Conservation (phyloP, 35 echinoderm and acorn worm species). For the Heliocidaris tuberculata region DNA sequence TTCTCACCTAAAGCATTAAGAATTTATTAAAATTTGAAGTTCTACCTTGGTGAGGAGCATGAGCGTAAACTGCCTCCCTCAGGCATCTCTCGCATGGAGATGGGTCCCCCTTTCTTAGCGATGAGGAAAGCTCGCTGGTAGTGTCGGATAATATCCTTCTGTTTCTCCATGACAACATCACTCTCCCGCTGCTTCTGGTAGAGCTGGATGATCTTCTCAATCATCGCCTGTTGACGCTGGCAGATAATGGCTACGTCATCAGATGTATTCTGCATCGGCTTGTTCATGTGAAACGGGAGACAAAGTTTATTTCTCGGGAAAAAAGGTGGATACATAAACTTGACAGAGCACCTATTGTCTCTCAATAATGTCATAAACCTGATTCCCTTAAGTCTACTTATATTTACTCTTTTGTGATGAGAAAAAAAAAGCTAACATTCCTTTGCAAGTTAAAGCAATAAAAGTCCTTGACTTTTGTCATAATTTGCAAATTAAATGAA, state of each 20-base stretch:
- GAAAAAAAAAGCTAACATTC: no score
- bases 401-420: no score
- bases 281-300: neutral
- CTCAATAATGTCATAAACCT: no score
- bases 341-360: no score
- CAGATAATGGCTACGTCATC: neutral
- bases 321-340: no score
- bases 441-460: no score
- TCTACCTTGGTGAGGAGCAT: neutral
- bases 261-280: neutral
- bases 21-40: no score
- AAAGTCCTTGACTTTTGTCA: no score
- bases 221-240: neutral
- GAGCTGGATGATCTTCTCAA: neutral
- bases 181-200: neutral
- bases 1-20: no score
- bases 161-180: conserved; percentile 10
- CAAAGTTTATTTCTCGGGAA: no score
- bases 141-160: conserved; percentile 6
- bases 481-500: no score
- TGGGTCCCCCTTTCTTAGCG: conserved; percentile 30
- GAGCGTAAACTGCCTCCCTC: neutral
- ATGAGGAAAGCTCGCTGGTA: conserved; percentile 45
- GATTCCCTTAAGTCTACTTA: no score
- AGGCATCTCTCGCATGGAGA: neutral